Conservation (phyloP, 2,797 vertebrate species). For the Babyrousa celebensis region DNA sequence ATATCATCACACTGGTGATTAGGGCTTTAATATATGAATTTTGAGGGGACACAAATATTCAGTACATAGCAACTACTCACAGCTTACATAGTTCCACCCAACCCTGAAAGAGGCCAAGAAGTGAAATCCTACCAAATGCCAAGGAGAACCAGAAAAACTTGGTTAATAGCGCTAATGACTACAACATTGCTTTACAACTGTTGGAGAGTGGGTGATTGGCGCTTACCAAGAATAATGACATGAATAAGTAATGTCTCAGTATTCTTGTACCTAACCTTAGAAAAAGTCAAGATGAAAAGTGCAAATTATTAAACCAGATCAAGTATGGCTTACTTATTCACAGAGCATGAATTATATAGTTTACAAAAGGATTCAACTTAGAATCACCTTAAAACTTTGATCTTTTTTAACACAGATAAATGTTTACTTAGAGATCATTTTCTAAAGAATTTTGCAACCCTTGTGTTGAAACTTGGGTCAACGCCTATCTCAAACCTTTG, state of each 20-base stretch:
- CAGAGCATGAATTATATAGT: not conserved
- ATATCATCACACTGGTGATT: not conserved
- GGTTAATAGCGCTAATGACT: not conserved
- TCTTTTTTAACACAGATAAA: constrained; percentile 11
- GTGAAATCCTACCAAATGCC: constrained; percentile 1
- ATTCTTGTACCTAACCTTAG: constrained; percentile 31
- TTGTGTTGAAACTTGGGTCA: constrained; percentile 22
- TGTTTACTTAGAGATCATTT: constrained; percentile 52
- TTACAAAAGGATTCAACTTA: constrained; percentile 34
- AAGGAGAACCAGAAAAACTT: constrained; percentile 34
- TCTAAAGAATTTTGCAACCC: constrained; percentile 17
- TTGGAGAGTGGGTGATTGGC: not conserved
- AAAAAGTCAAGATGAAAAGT: constrained; percentile 48
- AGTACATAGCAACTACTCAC: constrained; percentile 3
- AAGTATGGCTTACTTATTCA: constrained; percentile 55
- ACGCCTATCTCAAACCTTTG: constrained; percentile 28
- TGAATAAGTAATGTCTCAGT: constrained; percentile 1
- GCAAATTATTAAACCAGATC: constrained; percentile 39
- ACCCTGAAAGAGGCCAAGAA: not conserved
- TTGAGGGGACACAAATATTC: not conserved
- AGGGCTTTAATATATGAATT: not conserved
- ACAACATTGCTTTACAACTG: not conserved
- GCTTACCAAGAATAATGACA: not conserved
- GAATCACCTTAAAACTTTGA: constrained; percentile 27
- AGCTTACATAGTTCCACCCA: not conserved